Base-by-base conservation (phyloP, 1,140 invertebrate genomes). In the Ips typographus region DNA sequence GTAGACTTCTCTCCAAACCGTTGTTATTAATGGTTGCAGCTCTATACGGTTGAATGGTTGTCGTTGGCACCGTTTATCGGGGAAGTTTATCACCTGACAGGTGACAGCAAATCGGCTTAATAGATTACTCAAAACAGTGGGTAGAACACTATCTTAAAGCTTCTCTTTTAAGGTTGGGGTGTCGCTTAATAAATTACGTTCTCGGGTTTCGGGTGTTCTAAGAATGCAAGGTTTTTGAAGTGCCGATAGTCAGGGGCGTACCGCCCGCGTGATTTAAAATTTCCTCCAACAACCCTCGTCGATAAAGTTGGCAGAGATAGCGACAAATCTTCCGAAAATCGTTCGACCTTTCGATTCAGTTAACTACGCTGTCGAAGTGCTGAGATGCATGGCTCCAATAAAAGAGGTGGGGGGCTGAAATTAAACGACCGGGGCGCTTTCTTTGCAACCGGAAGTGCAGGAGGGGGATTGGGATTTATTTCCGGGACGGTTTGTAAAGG, bases 111-210 rank as follows among this genome's bases (percentile, higher is more conserved):
- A 44, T 41, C 55, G 8, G 63, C 63, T 65, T 65, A 65, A 65
- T 65, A 65, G 63, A 65, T 65, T 65, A 65, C 52, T 57, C 63
- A 65, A 65, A 65, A 65, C 63, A 57, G 52, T 65, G 63, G 63
- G 63, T 57, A 43, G 63, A 56, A 41, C 63, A 65, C 57, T 65
- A 65, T 56, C 63, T 65, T 65, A 63, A 56, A 57, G n/a, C 41
- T 56, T 43, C 53, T 42, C 41, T 56, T 41, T 57, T 56, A 43
- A 40, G 39, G 52, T 40, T 42, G 57, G 40, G 52, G 7, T 56
- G 38, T 55, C 6, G 52, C 39, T 63, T 65, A 56, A 55, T 56
- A 65, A 65, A 65, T 65, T 65, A 65, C 43, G 55, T 55, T 42
- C 41, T 49, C 44, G 0, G 44, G 44, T 49, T 49, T 49, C 44